Evolutionary conservation across 2,113 vertebrate species (phyloP).

Genomic region (Callochromis pleurospilus): DNA sequence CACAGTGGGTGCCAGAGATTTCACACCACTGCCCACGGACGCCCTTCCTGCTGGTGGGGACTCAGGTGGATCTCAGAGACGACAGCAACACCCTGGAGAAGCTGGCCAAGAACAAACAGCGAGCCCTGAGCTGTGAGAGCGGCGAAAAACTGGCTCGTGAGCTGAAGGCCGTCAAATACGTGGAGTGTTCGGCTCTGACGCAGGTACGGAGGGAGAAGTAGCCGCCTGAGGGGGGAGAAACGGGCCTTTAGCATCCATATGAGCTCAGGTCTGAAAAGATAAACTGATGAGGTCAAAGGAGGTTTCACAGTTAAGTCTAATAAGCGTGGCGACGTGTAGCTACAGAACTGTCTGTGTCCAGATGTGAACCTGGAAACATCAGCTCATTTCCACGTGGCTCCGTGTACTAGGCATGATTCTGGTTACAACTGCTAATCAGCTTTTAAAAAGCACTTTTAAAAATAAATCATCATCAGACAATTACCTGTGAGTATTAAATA

Average conservation of each 20-base stretch:
- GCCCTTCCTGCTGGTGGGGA: slow-evolving; percentile 96
- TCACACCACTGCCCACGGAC: slow-evolving; percentile 96
- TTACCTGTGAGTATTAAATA: background rate
- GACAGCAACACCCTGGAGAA: slow-evolving; percentile 93
- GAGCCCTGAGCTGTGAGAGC: slow-evolving; percentile 86
- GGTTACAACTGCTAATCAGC: background rate
- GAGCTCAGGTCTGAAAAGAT: background rate
- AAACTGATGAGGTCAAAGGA: background rate
- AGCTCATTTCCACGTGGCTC: background rate
- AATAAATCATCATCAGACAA: accelerated
- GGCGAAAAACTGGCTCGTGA: slow-evolving; percentile 91
- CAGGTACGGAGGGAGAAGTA: slow-evolving; percentile 63
- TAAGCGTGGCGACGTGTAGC: background rate
- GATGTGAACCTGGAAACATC: background rate
- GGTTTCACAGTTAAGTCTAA: background rate
- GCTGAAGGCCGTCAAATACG: slow-evolving; percentile 93
- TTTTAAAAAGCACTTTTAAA: background rate
- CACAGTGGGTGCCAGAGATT: slow-evolving; percentile 96
- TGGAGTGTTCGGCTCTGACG: slow-evolving; percentile 94
- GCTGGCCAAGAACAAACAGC: slow-evolving; percentile 97
- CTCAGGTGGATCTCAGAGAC: slow-evolving; percentile 91
- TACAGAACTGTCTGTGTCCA: accelerated
- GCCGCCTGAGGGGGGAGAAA: background rate
- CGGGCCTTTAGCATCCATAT: background rate
- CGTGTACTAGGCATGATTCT: accelerated